Conservation (phyloP, 2,113 vertebrate genomes). For the Marmota flaviventris region DNA sequence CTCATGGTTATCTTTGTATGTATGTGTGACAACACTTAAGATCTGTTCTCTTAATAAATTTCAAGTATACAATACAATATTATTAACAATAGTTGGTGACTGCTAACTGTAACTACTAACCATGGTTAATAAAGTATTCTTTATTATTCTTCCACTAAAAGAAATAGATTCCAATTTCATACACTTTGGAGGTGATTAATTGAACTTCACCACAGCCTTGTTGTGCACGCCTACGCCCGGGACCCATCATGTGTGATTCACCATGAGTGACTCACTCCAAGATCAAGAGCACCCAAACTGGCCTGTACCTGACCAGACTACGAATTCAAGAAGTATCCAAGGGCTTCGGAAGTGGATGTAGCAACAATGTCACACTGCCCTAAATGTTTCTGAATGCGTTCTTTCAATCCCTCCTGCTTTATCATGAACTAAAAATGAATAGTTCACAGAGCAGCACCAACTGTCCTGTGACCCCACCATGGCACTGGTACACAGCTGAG, state of each 20-base stretch:
- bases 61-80: not conserved
- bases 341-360: not conserved
- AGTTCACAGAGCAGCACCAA: not conserved
- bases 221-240: not conserved
- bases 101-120: not conserved
- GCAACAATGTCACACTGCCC: not conserved
- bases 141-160: not conserved
- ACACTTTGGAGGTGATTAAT: not conserved
- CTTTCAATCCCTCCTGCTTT: not conserved
- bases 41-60: not conserved
- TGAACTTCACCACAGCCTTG: not conserved
- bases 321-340: not conserved
- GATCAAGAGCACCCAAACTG: not conserved
- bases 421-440: no score
- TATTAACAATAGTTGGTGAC: not conserved
- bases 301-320: not conserved
- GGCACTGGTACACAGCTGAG: not conserved
- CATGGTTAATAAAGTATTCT: not conserved
- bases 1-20: not conserved
- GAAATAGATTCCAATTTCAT: not conserved
- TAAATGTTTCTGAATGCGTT: not conserved
- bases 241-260: not conserved
- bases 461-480: fast-evolving
- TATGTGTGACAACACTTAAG: not conserved
- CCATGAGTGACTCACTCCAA: not conserved